Base-by-base conservation (phyloP, 2,888 invertebrate species). In the Lasioglossum calceatum region DNA sequence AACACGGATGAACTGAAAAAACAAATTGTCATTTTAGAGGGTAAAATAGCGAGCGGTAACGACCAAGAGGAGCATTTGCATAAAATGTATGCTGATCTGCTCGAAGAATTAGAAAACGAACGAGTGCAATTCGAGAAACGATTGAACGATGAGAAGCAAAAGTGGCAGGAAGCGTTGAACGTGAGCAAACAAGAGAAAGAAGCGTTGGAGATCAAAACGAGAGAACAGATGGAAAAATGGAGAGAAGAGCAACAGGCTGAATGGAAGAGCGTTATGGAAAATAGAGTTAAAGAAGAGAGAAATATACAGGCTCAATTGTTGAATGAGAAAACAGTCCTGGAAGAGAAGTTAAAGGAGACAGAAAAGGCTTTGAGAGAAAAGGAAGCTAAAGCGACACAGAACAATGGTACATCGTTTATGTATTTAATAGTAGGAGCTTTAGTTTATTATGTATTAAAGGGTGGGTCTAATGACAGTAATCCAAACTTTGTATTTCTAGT, bases 121-220 rank as follows among this genome's bases (percentile, higher is more conserved):
- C 94, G 96, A 82, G 94, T 95, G 77, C 96, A 96, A 74, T 96
- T 96, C 89, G 95, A 96, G 71, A 92, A 93, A 12, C 95, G 96
- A 87, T 91, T 96, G 58, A 95, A 95, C 47, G 94, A 96, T 85
- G 96, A 96, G 86, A 96, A 94, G 89, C 94, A 95, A 19, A 96
- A 96, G 2, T 96, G 96, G 94, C 95, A 96, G 88, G 96, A 96
- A 83, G 94, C 96, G 85, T 89, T 97, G 74, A 95, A 95, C 39
- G 91, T 92, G 83, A 94, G 93, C 58, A 93, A 93, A 54, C 93
- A 93, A 67, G 96, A 96, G 78, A 95, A 96, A 75, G 95, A 96
- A 87, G 94, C 93, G 4, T 95, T 96, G 79, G 96, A 96, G 82
- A 93, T 92, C n/a, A 96, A 96, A 85, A 96, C 96, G 92, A 96